Conservation (phyloP, 1,140 invertebrate genomes). For the Aphaenogaster ashmeadi region DNA sequence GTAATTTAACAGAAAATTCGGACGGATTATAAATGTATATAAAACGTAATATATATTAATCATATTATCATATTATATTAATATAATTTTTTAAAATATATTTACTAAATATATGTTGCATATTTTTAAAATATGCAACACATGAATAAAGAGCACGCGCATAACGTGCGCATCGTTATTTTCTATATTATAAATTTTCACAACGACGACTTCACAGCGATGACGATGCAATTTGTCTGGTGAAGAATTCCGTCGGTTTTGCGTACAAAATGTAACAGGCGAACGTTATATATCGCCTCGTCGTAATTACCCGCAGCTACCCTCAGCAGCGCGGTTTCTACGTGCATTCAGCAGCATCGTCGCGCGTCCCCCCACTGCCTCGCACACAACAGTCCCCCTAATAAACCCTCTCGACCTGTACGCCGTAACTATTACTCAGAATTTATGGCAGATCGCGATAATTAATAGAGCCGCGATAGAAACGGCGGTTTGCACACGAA, state of each 20-base stretch:
- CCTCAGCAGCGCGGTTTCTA: conserved; percentile 58
- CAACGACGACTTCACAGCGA: neutral
- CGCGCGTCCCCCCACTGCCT: conserved; percentile 44
- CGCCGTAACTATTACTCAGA: conserved; percentile 76
- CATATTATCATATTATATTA: conserved; percentile 4
- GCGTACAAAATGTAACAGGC: conserved; percentile 46
- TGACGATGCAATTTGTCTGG: conserved; percentile 50
- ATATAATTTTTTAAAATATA: neutral
- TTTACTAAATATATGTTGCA: neutral
- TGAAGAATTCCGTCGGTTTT: conserved; percentile 62
- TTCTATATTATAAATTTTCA: conserved; percentile 13
- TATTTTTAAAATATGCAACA: neutral
- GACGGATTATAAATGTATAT: neutral
- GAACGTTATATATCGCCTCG: conserved; percentile 49
- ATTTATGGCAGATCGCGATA: conserved; percentile 80
- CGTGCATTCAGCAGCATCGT: conserved; percentile 62
- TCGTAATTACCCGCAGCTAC: conserved; percentile 69
- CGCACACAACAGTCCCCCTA: conserved; percentile 49
- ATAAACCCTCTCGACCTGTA: conserved; percentile 70
- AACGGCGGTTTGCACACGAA: conserved; percentile 65
- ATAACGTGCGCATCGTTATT: neutral
- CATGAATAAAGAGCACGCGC: neutral
- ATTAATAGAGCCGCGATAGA: conserved; percentile 80
- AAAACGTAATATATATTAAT: neutral
- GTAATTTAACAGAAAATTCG: neutral